Base-by-base conservation (phyloP, 1,140 invertebrate species). In the Drosophila setifemur region DNA sequence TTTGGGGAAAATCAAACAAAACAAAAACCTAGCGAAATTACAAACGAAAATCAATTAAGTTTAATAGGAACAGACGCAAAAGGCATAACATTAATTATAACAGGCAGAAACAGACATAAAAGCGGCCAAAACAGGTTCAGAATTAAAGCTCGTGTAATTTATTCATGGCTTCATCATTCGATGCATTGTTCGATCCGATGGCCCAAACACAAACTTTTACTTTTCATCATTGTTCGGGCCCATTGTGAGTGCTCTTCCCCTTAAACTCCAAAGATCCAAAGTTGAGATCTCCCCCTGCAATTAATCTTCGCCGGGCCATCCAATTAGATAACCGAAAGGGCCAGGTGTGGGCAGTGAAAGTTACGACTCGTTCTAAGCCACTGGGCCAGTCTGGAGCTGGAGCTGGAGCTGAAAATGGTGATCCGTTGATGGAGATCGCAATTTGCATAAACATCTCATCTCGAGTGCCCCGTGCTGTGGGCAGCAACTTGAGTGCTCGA, bases 181-280 rank as follows among this genome's bases (percentile, higher is more conserved):
- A 39, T 53, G 64, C 54, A 74, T 83, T 83, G 78, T 83, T 71
- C 50, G 58, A 48, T 83, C 67, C 50, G 58, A 48, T 53, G 31
- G 49, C 49, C 48, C 49, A 39, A 83, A 85, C 67, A 63, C 45
- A 79, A 85, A 79, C 78, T 83, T 83, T 83, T 83, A 83, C 78
- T 83, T 83, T 83, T 63, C 58, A 68, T 67, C 37, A 82, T 82
- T 73, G 60, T 77, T 54, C 2, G 23, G 16, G 18, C 3, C 31
- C 25, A 48, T 73, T 73, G 58, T 79, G 54, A 47, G 44, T 55
- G 48, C 39, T 58, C 57, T 58, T 61, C 57, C n/a, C n/a, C n/a
- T n/a, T n/a, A n/a, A n/a, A n/a, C n/a, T 58, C 9, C 6, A 42
- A 9, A 55, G 23, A 29, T 14, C 2, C 4, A 1, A 33, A 39